Conservation (phyloP, 2,888 invertebrate species). For the Bursaphelenchus okinawaensis region DNA sequence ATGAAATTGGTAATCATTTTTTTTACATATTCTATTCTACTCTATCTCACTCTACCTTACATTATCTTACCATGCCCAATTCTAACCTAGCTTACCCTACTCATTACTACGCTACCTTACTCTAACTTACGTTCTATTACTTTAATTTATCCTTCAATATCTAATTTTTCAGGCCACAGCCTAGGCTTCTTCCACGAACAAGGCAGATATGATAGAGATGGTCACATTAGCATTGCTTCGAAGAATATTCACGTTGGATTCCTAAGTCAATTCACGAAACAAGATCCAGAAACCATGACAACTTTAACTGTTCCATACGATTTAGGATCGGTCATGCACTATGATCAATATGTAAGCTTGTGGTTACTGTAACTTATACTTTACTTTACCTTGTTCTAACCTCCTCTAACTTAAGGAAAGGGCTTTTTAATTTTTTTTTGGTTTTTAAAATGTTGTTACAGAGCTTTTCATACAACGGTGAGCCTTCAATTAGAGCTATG, state of each 20-base stretch:
- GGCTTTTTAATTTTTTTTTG: not conserved
- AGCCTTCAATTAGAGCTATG: conserved; percentile 36
- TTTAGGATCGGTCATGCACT: conserved; percentile 54
- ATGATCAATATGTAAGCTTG: conserved; percentile 38
- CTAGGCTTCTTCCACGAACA: conserved; percentile 56
- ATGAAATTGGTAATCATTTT: conserved; percentile 45
- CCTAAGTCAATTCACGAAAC: conserved; percentile 43
- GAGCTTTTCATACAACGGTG: conserved; percentile 36
- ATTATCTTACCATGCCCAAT: too few species aligned
- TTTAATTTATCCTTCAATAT: too few species aligned
- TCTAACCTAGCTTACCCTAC: too few species aligned
- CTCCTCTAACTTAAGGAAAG: too few species aligned
- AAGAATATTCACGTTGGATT: conserved; percentile 35
- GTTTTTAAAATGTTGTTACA: too few species aligned
- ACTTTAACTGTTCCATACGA: conserved; percentile 50
- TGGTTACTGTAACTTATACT: not conserved
- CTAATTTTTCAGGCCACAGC: conserved; percentile 47
- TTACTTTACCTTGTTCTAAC: too few species aligned
- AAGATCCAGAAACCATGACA: conserved; percentile 29
- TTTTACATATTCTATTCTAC: too few species aligned
- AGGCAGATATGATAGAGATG: conserved; percentile 47
- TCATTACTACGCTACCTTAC: too few species aligned
- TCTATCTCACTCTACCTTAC: not conserved
- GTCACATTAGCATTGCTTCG: conserved; percentile 36
- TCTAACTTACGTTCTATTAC: too few species aligned